These are phyloP conservation scores for Cryptophagus acutangulus DNA, from an alignment of 2,888 invertebrate species.

Conservation along the genomic window DNA sequence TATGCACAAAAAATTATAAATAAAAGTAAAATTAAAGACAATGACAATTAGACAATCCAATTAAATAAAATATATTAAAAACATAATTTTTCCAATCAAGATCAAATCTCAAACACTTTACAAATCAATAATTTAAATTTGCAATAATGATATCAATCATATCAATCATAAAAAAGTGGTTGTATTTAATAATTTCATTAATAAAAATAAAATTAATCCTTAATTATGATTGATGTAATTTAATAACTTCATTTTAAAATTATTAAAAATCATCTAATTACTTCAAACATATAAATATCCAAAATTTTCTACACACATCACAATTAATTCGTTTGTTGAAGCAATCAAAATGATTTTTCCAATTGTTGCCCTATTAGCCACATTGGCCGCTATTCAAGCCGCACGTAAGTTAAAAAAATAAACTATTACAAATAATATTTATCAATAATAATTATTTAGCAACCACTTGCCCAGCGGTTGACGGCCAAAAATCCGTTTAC, in stretches of 20 bases:
- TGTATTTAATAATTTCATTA: neutral
- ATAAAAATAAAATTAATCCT: neutral
- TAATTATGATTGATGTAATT: no score
- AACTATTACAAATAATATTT: neutral
- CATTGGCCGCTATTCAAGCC: neutral
- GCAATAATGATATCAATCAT: neutral
- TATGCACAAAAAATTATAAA: no score
- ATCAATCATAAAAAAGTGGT: neutral
- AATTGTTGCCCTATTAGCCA: neutral
- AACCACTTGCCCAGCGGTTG: slow-evolving; percentile 19
- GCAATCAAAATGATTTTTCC: neutral
- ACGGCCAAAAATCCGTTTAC: slow-evolving; percentile 19
- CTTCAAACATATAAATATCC: no score
- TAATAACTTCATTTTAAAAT: no score
- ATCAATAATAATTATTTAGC: neutral
- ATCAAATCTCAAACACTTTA: neutral
- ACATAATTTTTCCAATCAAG: no score
- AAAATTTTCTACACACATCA: neutral
- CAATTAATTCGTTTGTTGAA: neutral
- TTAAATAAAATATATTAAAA: no score
- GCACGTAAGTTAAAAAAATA: no score
- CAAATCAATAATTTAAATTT: neutral
- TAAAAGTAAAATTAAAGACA: no score
- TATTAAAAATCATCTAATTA: no score
- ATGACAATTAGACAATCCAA: no score